Conservation (phyloP, 2,888 invertebrate species). For the Morpho achilles region DNA sequence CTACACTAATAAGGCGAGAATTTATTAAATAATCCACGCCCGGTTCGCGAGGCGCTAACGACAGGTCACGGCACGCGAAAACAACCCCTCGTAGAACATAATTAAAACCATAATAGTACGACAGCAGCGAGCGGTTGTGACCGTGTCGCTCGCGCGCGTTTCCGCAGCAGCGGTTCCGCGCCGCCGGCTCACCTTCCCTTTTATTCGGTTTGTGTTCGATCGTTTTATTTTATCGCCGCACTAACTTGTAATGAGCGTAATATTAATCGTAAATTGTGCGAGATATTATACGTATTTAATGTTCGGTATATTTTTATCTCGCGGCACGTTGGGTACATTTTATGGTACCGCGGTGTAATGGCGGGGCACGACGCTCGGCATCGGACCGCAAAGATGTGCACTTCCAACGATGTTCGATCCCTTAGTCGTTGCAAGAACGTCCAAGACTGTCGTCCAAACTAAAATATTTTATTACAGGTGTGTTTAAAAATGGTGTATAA, state of each 20-base stretch:
- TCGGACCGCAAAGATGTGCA: too few relatives aligned
- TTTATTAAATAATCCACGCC: conserved; percentile 3
- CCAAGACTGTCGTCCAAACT: too few relatives aligned
- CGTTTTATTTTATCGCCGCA: conserved; percentile 20
- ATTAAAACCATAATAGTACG: not conserved
- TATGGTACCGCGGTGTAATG: too few relatives aligned
- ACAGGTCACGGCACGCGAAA: not conserved
- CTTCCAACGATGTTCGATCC: too few relatives aligned
- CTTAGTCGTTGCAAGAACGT: too few relatives aligned
- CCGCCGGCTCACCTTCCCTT: conserved; percentile 17
- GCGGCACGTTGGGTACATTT: not conserved
- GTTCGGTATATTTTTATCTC: not conserved
- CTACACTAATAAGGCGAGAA: conserved; percentile 4
- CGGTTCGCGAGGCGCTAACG: not conserved
- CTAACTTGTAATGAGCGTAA: conserved; percentile 16
- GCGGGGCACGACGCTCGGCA: too few relatives aligned
- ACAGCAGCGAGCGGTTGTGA: not conserved
- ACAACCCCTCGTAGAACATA: not conserved
- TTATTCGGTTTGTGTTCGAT: conserved; percentile 10
- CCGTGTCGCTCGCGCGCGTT: not conserved
- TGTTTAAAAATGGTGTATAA: too few relatives aligned
- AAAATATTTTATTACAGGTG: too few relatives aligned
- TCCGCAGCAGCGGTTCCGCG: conserved; percentile 18
- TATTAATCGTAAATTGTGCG: conserved; percentile 8
- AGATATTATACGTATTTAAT: not conserved